A percentile compares a stretch with the other conserved stretches of the same genome.
Evolutionary conservation across 2,113 vertebrate genomes (phyloP).

Genomic region (Calyptommatus sinebrachiatus): DNA sequence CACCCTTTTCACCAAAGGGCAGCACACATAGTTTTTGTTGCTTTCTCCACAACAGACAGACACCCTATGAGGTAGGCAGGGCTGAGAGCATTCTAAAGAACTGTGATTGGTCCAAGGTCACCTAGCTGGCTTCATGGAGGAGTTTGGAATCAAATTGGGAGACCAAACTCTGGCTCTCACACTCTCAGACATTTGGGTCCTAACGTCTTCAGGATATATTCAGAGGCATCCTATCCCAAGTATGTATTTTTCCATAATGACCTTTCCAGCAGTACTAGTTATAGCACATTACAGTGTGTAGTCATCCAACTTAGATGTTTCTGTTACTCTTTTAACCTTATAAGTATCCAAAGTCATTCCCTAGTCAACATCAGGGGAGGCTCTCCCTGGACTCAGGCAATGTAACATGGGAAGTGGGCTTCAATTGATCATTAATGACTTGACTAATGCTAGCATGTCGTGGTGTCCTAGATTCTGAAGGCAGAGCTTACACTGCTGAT

Average conservation of each 20-base stretch:
- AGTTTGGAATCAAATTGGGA: too few species aligned
- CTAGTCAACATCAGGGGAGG: too few species aligned
- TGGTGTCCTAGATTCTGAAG: constrained; percentile 70
- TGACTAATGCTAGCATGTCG: constrained; percentile 20
- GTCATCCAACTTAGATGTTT: neutral
- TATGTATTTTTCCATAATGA: neutral
- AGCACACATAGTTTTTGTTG: too few species aligned
- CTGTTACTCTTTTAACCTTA: neutral
- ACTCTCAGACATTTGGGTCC: too few species aligned
- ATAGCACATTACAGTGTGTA: neutral
- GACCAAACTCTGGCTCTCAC: too few species aligned
- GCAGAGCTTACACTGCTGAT: constrained; percentile 55
- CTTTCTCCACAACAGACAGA: too few species aligned
- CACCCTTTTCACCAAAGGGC: too few species aligned
- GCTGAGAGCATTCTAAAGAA: too few species aligned
- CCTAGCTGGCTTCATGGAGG: too few species aligned
- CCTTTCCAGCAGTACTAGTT: neutral
- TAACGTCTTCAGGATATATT: neutral
- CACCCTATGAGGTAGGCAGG: too few species aligned
- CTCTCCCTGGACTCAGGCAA: neutral
- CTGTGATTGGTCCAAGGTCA: too few species aligned
- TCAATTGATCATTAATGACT: constrained; percentile 9
- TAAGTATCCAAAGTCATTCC: neutral
- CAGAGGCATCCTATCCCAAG: neutral
- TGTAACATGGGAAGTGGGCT: neutral